Percentiles rank a stretch among this genome's conserved stretches.
phyloP scores from a whole-genome alignment of 2,797 vertebrate species.

The Argentina silus region DNA sequence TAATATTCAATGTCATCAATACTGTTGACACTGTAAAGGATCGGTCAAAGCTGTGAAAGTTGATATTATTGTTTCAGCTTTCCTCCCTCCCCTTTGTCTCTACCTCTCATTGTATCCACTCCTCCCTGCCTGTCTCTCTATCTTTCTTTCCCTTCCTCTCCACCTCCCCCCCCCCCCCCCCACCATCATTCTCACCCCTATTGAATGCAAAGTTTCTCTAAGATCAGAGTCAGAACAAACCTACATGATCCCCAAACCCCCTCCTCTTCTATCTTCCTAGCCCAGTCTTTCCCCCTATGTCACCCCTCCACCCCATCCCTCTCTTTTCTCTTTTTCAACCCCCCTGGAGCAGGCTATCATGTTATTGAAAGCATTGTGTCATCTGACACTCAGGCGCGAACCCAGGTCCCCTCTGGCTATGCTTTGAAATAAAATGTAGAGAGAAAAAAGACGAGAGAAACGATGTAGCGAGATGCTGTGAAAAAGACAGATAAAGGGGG shows the following conservation, averaged over 20 bases:
- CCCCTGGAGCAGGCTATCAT: conserved; percentile 67
- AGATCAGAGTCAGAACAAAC: conserved; percentile 40
- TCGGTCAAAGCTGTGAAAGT: conserved; percentile 65
- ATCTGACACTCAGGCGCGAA: conserved; percentile 69
- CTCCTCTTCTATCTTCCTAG: conserved; percentile 25
- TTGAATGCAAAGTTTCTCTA: conserved; percentile 50
- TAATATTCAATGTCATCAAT: conserved; percentile 30
- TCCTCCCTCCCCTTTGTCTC: conserved; percentile 63
- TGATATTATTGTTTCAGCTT: conserved; percentile 71
- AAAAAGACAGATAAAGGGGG: conserved; percentile 51
- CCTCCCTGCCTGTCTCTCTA: conserved; percentile 53
- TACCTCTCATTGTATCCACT: conserved; percentile 57
- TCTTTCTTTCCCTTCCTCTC: conserved; percentile 58
- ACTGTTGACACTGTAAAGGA: conserved; percentile 44
- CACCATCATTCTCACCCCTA: conserved; percentile 24
- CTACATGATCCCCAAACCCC: conserved; percentile 37
- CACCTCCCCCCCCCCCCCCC: conserved; percentile 41
- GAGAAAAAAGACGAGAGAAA: conserved; percentile 32
- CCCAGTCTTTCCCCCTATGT: neutral
- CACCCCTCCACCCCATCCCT: conserved; percentile 23
- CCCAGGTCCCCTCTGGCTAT: conserved; percentile 62
- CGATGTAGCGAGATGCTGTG: conserved; percentile 44
- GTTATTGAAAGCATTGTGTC: conserved; percentile 74
- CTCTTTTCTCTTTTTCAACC: conserved; percentile 59
- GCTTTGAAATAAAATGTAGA: conserved; percentile 55